Conservation (phyloP, 2,113 vertebrate species). For the Neogobius melanostomus region DNA sequence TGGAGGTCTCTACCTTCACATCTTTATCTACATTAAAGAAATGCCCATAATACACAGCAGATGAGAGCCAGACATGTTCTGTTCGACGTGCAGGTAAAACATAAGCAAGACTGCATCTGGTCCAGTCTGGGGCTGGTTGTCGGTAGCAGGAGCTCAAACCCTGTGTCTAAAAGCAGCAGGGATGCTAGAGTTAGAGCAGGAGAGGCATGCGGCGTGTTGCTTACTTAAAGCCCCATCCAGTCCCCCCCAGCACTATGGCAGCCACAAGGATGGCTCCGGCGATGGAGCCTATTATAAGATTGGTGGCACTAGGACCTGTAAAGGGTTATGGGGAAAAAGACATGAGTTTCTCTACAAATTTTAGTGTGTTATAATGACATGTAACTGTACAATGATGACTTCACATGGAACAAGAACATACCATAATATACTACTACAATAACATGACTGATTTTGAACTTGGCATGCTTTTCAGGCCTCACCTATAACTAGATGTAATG, state of each 20-base stretch:
- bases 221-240: conserved; percentile 99
- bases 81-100: conserved; percentile 3
- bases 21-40: conserved; percentile 1
- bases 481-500: conserved; percentile 44
- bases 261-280: conserved; percentile 99
- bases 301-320: conserved; percentile 99
- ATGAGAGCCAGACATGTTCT: conserved; percentile 2
- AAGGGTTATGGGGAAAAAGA: conserved; percentile 94
- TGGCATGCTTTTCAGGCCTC: conserved; percentile 65
- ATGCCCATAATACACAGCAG: conserved; percentile 1
- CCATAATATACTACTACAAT: conserved; percentile 59
- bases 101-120: background rate
- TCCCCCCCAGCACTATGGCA: conserved; percentile 99
- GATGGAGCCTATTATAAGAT: conserved; percentile 99
- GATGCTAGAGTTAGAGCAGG: conserved; percentile 87
- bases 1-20: conserved; percentile 9
- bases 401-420: conserved; percentile 75
- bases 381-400: conserved; percentile 67
- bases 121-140: conserved; percentile 35
- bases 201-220: conserved; percentile 93
- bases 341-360: conserved; percentile 81
- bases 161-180: conserved; percentile 89
- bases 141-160: conserved; percentile 97
- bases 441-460: conserved; percentile 55
- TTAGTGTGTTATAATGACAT: conserved; percentile 61